A percentile compares a stretch with the other conserved stretches of the same genome.
phyloP scores from a whole-genome alignment of 2,797 vertebrate genomes.

The Lagocephalus sceleratus region DNA sequence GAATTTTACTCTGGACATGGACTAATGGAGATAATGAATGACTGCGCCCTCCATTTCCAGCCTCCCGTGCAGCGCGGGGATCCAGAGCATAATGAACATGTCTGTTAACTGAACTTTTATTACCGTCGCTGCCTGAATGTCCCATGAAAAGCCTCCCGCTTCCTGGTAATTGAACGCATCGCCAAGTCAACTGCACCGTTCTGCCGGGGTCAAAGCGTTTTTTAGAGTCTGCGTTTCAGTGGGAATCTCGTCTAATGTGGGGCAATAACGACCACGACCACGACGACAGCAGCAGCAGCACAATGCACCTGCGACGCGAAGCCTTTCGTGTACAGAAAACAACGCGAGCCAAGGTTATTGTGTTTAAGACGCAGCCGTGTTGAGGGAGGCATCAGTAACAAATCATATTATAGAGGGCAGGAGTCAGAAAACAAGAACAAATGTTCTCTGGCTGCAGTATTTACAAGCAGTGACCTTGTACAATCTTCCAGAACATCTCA shows the following conservation, averaged over 20 bases:
- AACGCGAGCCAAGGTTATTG: constrained; percentile 20
- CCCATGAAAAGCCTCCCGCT: constrained; percentile 13
- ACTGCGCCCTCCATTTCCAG: constrained; percentile 4
- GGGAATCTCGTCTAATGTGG: not conserved
- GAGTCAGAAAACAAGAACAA: constrained; percentile 31
- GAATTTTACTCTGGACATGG: constrained; percentile 9
- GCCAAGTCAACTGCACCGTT: not conserved
- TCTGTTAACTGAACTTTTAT: not conserved
- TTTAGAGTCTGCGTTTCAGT: not conserved
- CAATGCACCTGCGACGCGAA: too few species aligned
- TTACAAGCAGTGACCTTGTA: constrained; percentile 48
- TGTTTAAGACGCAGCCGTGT: not conserved
- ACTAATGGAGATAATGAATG: constrained; percentile 15
- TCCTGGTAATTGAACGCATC: constrained; percentile 19
- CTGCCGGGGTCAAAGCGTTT: not conserved
- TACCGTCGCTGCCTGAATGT: constrained; percentile 26
- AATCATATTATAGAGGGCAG: constrained; percentile 37
- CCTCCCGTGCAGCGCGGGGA: constrained; percentile 12
- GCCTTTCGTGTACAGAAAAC: too few species aligned
- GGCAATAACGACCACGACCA: too few species aligned
- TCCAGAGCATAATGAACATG: not conserved
- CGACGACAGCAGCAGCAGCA: too few species aligned
- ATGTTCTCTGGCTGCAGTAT: constrained; percentile 35
- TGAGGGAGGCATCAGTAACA: constrained; percentile 27
- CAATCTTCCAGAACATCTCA: constrained; percentile 45